phyloP scores from a whole-genome alignment of 1,140 invertebrate genomes.

The Ridgeia piscesae region DNA sequence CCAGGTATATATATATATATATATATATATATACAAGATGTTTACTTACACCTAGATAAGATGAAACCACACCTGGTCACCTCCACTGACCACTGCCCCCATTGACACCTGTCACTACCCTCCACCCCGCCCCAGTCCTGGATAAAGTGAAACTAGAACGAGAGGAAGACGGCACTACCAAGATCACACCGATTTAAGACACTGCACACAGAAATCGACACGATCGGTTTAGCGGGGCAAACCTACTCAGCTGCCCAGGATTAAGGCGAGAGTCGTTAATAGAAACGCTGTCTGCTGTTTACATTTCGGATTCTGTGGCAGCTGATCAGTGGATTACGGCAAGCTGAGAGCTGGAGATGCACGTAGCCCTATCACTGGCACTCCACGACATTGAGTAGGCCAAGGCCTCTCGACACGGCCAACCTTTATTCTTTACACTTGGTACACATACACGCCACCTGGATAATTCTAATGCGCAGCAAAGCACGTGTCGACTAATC shows the following conservation, averaged over 20 bases:
- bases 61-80: background rate
- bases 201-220: background rate
- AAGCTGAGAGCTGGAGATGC: background rate
- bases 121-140: background rate
- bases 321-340: background rate
- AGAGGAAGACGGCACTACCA: background rate
- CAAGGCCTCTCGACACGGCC: background rate
- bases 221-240: background rate
- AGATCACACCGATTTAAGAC: background rate
- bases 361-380: background rate
- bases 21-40: background rate
- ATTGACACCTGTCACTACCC: background rate
- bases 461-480: background rate
- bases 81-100: no score
- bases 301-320: background rate
- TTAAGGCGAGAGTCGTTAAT: background rate
- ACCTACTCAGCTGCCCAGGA: background rate
- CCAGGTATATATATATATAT: no score
- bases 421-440: background rate
- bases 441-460: background rate
- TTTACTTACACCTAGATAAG: background rate
- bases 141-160: background rate
- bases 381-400: background rate
- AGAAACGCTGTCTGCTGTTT: background rate
- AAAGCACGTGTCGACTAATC: no score